These are phyloP conservation scores for Atrichornis clamosus DNA, from an alignment of 2,113 vertebrate genomes.

Conservation along the genomic window DNA sequence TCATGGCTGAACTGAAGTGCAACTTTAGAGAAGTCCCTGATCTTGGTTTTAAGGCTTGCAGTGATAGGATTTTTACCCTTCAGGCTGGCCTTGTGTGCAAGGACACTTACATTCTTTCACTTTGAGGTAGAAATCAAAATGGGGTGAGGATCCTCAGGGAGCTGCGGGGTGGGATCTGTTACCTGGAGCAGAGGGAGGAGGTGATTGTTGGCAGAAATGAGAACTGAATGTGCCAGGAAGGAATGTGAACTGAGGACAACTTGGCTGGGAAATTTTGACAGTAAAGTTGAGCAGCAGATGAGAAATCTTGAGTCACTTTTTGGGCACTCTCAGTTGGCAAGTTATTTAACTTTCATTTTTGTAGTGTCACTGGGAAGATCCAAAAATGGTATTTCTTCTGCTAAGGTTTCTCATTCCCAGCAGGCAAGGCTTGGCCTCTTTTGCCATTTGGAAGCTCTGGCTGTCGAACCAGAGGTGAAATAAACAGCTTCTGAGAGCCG, in stretches of 20 bases:
- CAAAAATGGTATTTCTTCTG: neutral
- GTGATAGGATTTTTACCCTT: neutral
- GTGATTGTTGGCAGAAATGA: neutral
- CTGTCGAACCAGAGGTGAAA: neutral
- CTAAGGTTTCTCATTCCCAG: neutral
- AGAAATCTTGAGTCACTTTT: neutral
- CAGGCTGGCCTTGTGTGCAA: neutral
- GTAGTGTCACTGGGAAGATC: neutral
- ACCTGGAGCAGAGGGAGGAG: neutral
- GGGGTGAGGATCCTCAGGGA: neutral
- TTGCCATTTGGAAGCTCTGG: neutral
- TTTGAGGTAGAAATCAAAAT: neutral
- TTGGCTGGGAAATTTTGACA: neutral
- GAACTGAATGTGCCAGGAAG: neutral
- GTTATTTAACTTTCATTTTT: neutral
- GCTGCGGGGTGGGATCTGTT: neutral
- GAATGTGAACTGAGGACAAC: neutral
- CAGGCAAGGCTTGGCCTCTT: neutral
- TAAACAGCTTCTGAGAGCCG: neutral
- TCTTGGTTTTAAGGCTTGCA: neutral
- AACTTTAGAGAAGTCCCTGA: neutral
- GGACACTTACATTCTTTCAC: neutral
- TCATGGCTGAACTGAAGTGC: neutral
- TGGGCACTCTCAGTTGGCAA: neutral
- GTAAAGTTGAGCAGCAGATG: neutral